Percentiles rank a stretch among this genome's conserved stretches.
phyloP scores from a whole-genome alignment of 1,140 invertebrate genomes.

The Drosophila fuyamai region DNA sequence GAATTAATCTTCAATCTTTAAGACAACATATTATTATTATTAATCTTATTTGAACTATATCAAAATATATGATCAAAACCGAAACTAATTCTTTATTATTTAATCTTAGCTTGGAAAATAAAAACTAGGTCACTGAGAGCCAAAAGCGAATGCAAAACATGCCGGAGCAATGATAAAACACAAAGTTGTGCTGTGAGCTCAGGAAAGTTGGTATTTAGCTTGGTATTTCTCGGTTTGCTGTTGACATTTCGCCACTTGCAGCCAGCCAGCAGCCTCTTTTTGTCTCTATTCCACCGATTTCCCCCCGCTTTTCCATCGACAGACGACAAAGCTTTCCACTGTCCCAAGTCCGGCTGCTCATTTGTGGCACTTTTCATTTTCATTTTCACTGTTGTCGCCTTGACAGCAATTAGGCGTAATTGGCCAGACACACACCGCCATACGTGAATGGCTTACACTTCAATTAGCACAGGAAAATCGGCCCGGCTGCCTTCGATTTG shows the following conservation, averaged over 20 bases:
- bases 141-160: constrained; percentile 9
- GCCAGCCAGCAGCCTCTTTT: not conserved
- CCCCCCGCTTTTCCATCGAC: not conserved
- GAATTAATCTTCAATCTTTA: too few species aligned
- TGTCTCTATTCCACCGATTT: not conserved
- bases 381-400: constrained; percentile 56
- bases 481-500: constrained; percentile 21
- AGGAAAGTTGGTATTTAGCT: constrained; percentile 35
- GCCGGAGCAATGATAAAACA: not conserved
- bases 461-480: constrained; percentile 59
- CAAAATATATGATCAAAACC: not conserved
- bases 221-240: constrained; percentile 29
- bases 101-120: not conserved
- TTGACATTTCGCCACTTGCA: constrained; percentile 41
- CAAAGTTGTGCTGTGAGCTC: constrained; percentile 8
- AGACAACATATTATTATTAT: too few species aligned
- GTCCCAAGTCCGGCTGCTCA: constrained; percentile 50
- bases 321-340: constrained; percentile 41
- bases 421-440: constrained; percentile 48
- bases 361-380: constrained; percentile 58
- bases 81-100: not conserved
- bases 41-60: too few species aligned
- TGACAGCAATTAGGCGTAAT: constrained; percentile 68
- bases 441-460: constrained; percentile 14
- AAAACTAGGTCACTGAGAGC: not conserved